These are phyloP conservation scores for Cyprinodon tularosa DNA, from an alignment of 2,113 vertebrate genomes.

Conservation along the genomic window DNA sequence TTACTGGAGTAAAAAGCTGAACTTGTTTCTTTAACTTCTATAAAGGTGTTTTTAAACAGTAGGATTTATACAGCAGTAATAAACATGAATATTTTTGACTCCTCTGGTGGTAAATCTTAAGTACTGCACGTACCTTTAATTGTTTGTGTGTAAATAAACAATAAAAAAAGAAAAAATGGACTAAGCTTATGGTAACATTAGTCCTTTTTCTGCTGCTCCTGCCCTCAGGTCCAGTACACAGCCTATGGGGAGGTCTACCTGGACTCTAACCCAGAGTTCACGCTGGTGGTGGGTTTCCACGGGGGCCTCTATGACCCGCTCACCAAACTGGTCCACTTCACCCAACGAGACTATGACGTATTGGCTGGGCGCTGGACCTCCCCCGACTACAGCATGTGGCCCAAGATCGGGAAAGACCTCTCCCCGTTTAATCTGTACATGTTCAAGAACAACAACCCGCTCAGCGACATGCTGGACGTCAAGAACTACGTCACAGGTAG, in stretches of 20 bases:
- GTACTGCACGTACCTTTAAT: too few species aligned
- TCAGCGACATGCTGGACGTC: constrained; percentile 95
- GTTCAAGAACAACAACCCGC: constrained; percentile 99
- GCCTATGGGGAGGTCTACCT: constrained; percentile 97
- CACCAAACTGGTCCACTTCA: constrained; percentile 97
- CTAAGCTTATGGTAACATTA: too few species aligned
- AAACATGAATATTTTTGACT: too few species aligned
- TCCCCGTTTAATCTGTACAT: constrained; percentile 96
- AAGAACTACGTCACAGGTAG: constrained; percentile 98
- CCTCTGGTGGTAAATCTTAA: too few species aligned
- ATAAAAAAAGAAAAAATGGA: too few species aligned
- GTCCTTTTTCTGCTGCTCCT: neutral
- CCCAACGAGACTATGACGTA: constrained; percentile 96
- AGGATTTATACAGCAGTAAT: too few species aligned
- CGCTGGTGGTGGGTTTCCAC: constrained; percentile 95
- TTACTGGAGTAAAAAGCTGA: too few species aligned
- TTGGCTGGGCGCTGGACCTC: constrained; percentile 96
- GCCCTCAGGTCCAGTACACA: constrained; percentile 88
- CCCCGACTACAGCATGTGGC: constrained; percentile 96
- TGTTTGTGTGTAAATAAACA: too few species aligned
- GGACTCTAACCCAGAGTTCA: constrained; percentile 97
- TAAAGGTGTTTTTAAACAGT: too few species aligned
- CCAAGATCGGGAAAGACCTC: constrained; percentile 92
- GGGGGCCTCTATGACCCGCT: constrained; percentile 96
- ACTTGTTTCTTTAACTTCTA: too few species aligned